A percentile compares a stretch with the other conserved stretches of the same genome.
Conservation (phyloP, 1,140 invertebrate species). For the Meteorus sp. region DNA sequence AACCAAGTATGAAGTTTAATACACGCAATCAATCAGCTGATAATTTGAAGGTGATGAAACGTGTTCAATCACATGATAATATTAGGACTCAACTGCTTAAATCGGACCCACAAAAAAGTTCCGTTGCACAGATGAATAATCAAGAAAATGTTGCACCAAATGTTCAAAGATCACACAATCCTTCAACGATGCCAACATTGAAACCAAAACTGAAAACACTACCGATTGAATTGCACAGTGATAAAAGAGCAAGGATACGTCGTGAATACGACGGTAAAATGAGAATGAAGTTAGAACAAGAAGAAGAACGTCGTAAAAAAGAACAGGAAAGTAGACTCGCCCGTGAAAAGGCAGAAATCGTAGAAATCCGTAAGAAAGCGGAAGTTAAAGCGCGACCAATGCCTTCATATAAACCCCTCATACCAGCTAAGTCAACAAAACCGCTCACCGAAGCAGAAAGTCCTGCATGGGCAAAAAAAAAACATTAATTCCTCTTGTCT, state of each 20-base stretch:
- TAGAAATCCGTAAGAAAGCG: slow-evolving; percentile 40
- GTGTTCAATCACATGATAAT: too few relatives aligned
- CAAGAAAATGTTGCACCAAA: neutral
- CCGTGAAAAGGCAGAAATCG: slow-evolving; percentile 39
- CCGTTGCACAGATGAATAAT: neutral
- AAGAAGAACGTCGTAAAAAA: slow-evolving; percentile 31
- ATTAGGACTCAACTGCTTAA: too few relatives aligned
- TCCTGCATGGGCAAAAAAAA: slow-evolving; percentile 40
- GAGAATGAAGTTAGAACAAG: slow-evolving; percentile 41
- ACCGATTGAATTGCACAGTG: slow-evolving; percentile 45
- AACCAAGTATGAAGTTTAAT: too few relatives aligned
- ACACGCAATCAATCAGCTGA: neutral
- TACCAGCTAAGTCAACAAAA: slow-evolving; percentile 41
- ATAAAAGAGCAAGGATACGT: slow-evolving; percentile 48
- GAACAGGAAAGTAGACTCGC: slow-evolving; percentile 34
- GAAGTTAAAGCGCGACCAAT: slow-evolving; percentile 48
- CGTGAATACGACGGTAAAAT: slow-evolving; percentile 49
- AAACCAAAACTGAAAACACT: slow-evolving; percentile 16
- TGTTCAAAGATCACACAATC: neutral
- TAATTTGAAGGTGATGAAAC: neutral
- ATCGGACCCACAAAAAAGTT: neutral
- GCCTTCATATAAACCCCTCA: slow-evolving; percentile 44
- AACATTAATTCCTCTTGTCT: too few relatives aligned
- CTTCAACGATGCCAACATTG: slow-evolving; percentile 8
- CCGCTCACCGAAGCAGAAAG: slow-evolving; percentile 44